These are phyloP conservation scores for Tiliacea citrago DNA, from an alignment of 2,888 invertebrate species.

Conservation along the genomic window DNA sequence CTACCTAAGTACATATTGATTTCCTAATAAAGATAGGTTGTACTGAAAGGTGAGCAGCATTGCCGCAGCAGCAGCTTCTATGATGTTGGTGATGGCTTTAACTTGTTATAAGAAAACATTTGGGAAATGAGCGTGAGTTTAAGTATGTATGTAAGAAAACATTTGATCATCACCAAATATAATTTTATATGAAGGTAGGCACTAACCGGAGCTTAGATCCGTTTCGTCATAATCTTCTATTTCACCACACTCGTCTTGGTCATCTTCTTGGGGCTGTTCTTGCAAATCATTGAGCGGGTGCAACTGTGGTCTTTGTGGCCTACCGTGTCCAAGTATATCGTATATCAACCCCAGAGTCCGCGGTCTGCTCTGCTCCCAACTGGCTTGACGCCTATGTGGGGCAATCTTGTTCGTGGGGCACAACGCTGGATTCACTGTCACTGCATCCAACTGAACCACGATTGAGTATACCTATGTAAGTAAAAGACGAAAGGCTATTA, in stretches of 20 bases:
- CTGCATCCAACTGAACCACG: constrained; percentile 72
- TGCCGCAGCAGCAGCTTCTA: background rate
- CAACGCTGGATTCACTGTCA: constrained; percentile 79
- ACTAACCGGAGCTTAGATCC: constrained; percentile 84
- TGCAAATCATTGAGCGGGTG: constrained; percentile 73
- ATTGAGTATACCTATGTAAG: constrained; percentile 66
- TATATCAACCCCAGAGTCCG: constrained; percentile 82
- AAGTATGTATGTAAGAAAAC: background rate
- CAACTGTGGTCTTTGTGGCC: constrained; percentile 59
- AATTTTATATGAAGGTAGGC: background rate
- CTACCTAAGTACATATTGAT: background rate
- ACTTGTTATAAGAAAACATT: background rate
- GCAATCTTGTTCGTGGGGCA: constrained; percentile 88
- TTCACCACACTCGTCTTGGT: constrained; percentile 84
- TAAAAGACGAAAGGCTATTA: constrained; percentile 45
- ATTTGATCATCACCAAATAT: background rate
- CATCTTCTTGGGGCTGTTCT: constrained; percentile 82
- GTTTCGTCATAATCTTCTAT: constrained; percentile 88
- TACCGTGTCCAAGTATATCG: constrained; percentile 75
- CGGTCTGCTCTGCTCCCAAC: constrained; percentile 68
- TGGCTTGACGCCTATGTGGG: constrained; percentile 76
- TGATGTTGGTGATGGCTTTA: background rate
- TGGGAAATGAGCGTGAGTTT: background rate
- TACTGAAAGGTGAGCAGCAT: background rate
- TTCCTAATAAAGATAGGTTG: background rate